A percentile compares a stretch with the other conserved stretches of the same genome.
phyloP scores from a whole-genome alignment of 2,888 invertebrate genomes.

The Polydesmus complanatus region DNA sequence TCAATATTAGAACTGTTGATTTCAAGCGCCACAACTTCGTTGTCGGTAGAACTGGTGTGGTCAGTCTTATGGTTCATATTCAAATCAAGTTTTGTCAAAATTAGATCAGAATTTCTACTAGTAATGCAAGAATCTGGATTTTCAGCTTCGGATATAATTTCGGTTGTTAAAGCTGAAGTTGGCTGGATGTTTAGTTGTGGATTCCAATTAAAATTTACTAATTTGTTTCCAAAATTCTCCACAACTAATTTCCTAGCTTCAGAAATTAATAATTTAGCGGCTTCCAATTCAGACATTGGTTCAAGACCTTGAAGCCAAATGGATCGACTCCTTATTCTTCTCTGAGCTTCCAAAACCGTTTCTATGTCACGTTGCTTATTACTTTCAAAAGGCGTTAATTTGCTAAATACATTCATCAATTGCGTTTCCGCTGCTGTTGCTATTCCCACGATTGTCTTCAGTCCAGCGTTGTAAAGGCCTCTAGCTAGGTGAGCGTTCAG shows the following conservation, averaged over 20 bases:
- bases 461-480: constrained; percentile 63
- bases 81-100: not conserved
- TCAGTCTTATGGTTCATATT: not conserved
- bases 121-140: not conserved
- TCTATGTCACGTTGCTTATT: constrained; percentile 59
- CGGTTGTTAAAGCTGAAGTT: no score
- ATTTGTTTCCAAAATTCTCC: constrained; percentile 49
- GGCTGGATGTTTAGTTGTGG: no score
- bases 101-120: not conserved
- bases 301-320: constrained; percentile 66
- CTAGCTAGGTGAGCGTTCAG: constrained; percentile 74
- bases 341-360: constrained; percentile 46
- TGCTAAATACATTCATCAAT: constrained; percentile 61
- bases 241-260: constrained; percentile 60
- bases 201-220: constrained; percentile 23
- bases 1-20: not conserved
- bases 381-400: constrained; percentile 72
- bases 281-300: constrained; percentile 66
- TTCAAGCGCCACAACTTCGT: not conserved
- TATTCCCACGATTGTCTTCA: constrained; percentile 59
- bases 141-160: not conserved
- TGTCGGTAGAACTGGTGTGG: not conserved
- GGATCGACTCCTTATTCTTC: constrained; percentile 52
- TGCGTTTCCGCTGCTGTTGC: constrained; percentile 54
- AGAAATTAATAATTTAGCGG: constrained; percentile 57